A percentile compares a stretch with the other conserved stretches of the same genome.
phyloP scores from a whole-genome alignment of 2,888 invertebrate species.

The Azorinus chamasolen region DNA sequence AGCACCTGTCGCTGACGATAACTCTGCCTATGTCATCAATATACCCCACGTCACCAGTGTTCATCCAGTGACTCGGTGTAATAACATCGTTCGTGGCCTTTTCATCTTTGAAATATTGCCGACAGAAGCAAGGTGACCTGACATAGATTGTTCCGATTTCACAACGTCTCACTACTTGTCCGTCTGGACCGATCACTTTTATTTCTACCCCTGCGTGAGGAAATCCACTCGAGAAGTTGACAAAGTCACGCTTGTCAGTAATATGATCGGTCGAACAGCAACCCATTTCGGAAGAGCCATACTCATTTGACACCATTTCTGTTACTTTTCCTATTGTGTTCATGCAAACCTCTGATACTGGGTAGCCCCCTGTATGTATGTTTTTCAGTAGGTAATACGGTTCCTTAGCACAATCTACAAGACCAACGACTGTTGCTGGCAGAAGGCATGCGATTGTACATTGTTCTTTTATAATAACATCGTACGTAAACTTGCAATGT shows the following conservation, averaged over 20 bases:
- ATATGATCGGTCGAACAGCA: slow-evolving; percentile 13
- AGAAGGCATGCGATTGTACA: slow-evolving; percentile 31
- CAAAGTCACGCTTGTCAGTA: neutral
- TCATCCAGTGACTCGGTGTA: slow-evolving; percentile 31
- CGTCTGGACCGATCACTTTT: slow-evolving; percentile 28
- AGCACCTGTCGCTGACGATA: slow-evolving; percentile 18
- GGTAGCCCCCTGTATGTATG: slow-evolving; percentile 27
- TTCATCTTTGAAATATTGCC: slow-evolving; percentile 17
- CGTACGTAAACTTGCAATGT: slow-evolving; percentile 40
- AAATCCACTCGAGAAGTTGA: slow-evolving; percentile 19
- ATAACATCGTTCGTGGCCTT: slow-evolving; percentile 29
- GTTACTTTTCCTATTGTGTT: slow-evolving; percentile 25
- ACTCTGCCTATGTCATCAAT: slow-evolving; percentile 21
- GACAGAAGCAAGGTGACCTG: slow-evolving; percentile 27
- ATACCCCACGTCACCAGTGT: slow-evolving; percentile 43
- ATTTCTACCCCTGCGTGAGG: slow-evolving; percentile 39
- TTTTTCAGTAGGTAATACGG: slow-evolving; percentile 20
- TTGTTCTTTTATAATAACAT: slow-evolving; percentile 23
- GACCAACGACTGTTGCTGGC: slow-evolving; percentile 39
- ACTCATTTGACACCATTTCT: slow-evolving; percentile 15
- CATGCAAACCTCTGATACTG: slow-evolving; percentile 28
- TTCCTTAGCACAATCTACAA: slow-evolving; percentile 2
- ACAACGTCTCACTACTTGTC: slow-evolving; percentile 28
- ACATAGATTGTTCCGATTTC: slow-evolving; percentile 21
- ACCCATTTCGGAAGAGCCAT: slow-evolving; percentile 39